phyloP scores from a whole-genome alignment of 2,797 vertebrate species.

The Triplophysa bombifrons region DNA sequence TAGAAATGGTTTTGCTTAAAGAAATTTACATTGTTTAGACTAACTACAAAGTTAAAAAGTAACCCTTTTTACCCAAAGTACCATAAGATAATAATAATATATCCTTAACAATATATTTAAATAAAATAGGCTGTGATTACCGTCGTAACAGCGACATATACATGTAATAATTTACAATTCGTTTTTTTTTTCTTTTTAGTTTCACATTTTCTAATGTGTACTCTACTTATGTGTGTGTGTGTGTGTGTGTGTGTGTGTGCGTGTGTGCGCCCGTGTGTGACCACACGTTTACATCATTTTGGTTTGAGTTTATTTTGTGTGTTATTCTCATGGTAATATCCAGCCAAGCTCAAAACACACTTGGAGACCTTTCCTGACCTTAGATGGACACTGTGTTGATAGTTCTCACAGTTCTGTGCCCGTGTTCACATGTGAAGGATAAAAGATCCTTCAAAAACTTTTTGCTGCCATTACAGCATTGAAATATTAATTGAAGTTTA shows the following conservation, averaged over 20 bases:
- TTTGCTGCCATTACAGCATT: neutral
- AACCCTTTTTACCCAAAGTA: neutral
- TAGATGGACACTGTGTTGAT: conserved; percentile 8
- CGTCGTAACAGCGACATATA: too few species aligned
- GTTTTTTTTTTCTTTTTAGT: too few species aligned
- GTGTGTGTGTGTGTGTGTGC: neutral
- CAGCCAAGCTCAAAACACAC: neutral
- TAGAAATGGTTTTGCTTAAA: neutral
- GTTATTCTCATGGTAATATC: conserved; percentile 32
- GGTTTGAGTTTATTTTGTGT: conserved; percentile 4
- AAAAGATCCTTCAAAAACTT: conserved; percentile 5
- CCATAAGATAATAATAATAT: too few species aligned
- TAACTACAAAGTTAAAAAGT: neutral
- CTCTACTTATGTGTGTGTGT: too few species aligned
- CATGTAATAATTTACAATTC: too few species aligned
- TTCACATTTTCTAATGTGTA: too few species aligned
- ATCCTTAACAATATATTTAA: too few species aligned
- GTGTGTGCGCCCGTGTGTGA: neutral
- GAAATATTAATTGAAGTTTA: neutral
- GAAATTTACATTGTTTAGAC: neutral
- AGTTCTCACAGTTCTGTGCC: conserved; percentile 34
- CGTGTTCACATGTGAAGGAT: neutral
- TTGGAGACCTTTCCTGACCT: conserved; percentile 8
- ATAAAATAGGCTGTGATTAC: too few species aligned
- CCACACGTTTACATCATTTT: neutral